phyloP scores from a whole-genome alignment of 2,113 vertebrate genomes.

The Takifugu flavidus region DNA sequence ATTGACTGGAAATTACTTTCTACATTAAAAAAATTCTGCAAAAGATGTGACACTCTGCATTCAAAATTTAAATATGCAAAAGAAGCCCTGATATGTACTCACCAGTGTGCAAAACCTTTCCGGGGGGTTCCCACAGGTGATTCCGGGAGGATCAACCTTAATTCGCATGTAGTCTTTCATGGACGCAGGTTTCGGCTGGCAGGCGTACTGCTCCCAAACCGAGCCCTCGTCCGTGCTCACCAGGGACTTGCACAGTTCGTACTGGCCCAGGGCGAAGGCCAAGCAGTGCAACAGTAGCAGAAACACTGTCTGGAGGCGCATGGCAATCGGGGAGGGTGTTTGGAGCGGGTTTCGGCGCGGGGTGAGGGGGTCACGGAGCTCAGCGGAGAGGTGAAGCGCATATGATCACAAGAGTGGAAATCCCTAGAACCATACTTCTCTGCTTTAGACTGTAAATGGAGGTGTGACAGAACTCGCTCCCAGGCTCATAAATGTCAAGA shows the following conservation, averaged over 20 bases:
- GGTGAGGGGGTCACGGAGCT: conserved; percentile 73
- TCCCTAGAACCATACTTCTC: conserved; percentile 35
- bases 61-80: too few relatives aligned
- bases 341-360: conserved; percentile 54
- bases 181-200: conserved; percentile 86
- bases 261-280: conserved; percentile 84
- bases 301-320: conserved; percentile 76
- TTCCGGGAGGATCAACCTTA: conserved; percentile 88
- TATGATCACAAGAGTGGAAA: conserved; percentile 66
- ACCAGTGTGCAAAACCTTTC: conserved; percentile 98
- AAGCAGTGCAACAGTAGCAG: conserved; percentile 83
- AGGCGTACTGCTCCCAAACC: conserved; percentile 94
- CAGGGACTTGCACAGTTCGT: conserved; percentile 96
- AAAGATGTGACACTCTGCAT: too few relatives aligned
- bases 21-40: too few relatives aligned
- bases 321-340: conserved; percentile 63
- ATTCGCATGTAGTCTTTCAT: conserved; percentile 92
- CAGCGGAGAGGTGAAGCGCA: conserved; percentile 77
- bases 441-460: background rate
- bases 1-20: too few relatives aligned
- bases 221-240: conserved; percentile 94
- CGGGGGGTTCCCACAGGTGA: conserved; percentile 91
- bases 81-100: conserved; percentile 66
- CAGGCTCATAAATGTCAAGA: conserved; percentile 4
- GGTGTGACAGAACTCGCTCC: conserved; percentile 13